A percentile compares a stretch with the other conserved stretches of the same genome.
phyloP scores from a whole-genome alignment of 2,888 invertebrate genomes.

The Nipponacmea schrenckii region DNA sequence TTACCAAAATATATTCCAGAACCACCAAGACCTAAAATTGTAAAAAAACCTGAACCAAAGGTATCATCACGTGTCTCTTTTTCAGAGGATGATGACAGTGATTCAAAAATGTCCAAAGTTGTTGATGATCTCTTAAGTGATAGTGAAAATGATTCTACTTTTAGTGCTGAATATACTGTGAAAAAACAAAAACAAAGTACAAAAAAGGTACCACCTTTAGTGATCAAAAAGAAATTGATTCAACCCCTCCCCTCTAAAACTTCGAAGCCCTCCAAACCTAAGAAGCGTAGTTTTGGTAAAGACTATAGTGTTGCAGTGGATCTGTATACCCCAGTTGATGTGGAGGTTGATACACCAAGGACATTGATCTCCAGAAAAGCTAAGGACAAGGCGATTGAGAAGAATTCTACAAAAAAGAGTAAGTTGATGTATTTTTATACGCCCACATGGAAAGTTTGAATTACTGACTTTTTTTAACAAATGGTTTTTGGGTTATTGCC shows the following conservation, averaged over 20 bases:
- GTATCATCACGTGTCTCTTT: constrained; percentile 38
- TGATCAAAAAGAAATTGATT: constrained; percentile 1
- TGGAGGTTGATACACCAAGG: constrained; percentile 34
- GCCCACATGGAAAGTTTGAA: too few species aligned
- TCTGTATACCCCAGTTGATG: constrained; percentile 23
- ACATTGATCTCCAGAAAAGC: constrained; percentile 50
- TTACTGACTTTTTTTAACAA: too few species aligned
- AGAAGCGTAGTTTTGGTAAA: constrained; percentile 18
- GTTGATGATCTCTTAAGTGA: constrained; percentile 43
- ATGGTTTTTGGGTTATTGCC: too few species aligned
- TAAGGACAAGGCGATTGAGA: constrained; percentile 45
- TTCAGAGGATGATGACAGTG: constrained; percentile 47
- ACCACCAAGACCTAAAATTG: constrained; percentile 46
- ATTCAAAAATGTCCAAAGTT: constrained; percentile 37
- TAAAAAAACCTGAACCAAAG: constrained; percentile 25
- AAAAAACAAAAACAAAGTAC: constrained; percentile 14
- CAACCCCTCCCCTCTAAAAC: constrained; percentile 9
- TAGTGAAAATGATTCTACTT: constrained; percentile 39
- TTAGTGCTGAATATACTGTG: constrained; percentile 8
- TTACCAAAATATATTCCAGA: constrained; percentile 64
- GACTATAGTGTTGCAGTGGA: constrained; percentile 32
- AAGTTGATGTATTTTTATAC: constrained; percentile 22
- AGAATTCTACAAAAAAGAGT: constrained; percentile 32
- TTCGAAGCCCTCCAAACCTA: background rate
- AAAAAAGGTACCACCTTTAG: constrained; percentile 14